Base-by-base conservation (phyloP, 2,888 invertebrate genomes). In the Noctua comes region DNA sequence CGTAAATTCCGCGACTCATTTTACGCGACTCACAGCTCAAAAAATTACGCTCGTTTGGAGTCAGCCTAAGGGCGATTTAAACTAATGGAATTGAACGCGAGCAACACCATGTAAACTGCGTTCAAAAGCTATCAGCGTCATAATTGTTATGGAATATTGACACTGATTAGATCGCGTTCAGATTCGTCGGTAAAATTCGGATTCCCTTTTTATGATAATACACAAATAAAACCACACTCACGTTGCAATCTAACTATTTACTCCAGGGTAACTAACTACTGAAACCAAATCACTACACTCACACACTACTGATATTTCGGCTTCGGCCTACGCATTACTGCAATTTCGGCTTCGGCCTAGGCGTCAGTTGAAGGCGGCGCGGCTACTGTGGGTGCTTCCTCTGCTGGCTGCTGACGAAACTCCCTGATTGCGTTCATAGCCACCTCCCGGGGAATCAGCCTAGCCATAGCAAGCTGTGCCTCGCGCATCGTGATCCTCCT, bases 371-470 rank as follows among this genome's bases (percentile, higher is more conserved):
- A 1, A 10, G 43, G 21, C 1, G n/a, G 31, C 21, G 21, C 31
- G 16, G 43, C 2, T 36, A 0, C 46, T n/a, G 13, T 0, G 16
- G n/a, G 27, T 2, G 40, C 16, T 1, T 18, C 27, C 4, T 16
- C 31, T 1, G 1, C 36, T 1, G 43, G 11, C 7, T 18, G n/a
- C 24, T 16, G 68, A 16, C 70, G 66, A 54, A 78, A 78, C n/a
- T 83, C 68, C 59, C 54, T 43, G 54, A 81, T 83, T 7, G 84
- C 83, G 13, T 36, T 54, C 83, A 83, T 68, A n/a, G 62, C 83
- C 16, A 76, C 16, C 1, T 71, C 84, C 2, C 36, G 51, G n/a
- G 84, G 84, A 62, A 83, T 62, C 46, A 78, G 46, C 16, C n/a
- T 68, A 18, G 66, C 59, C 78, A 81, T 66, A 5, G 54, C 79